phyloP scores from a whole-genome alignment of 2,797 vertebrate genomes.

The Enteromius paludinosus region DNA sequence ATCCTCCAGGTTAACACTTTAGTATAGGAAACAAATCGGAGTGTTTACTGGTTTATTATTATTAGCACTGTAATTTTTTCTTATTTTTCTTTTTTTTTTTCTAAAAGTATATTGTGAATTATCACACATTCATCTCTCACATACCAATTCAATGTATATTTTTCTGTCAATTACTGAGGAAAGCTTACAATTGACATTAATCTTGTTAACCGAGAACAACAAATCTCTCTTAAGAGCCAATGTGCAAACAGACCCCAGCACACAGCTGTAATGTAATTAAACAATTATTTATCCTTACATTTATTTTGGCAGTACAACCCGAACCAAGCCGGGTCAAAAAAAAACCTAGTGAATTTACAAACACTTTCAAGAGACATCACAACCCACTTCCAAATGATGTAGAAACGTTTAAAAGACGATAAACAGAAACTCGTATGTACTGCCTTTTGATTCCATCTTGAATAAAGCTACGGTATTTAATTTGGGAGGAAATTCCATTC shows the following conservation, averaged over 20 bases:
- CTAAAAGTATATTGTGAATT: too few relatives aligned
- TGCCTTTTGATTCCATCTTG: constrained; percentile 7
- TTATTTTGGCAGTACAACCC: not conserved
- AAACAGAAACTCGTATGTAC: not conserved
- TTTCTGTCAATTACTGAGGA: not conserved
- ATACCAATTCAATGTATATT: not conserved
- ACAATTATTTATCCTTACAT: not conserved
- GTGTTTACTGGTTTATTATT: too few relatives aligned
- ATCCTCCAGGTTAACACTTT: not conserved
- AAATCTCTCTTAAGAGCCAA: not conserved
- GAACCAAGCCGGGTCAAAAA: not conserved
- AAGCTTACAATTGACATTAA: not conserved
- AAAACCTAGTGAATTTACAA: not conserved
- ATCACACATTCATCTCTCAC: not conserved
- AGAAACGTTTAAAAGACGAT: not conserved
- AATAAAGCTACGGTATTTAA: not conserved
- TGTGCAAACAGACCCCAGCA: not conserved
- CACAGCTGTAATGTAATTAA: not conserved
- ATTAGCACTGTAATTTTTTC: too few relatives aligned
- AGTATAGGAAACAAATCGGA: too few relatives aligned
- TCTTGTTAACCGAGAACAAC: not conserved
- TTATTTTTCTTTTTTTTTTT: too few relatives aligned
- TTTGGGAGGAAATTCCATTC: not conserved
- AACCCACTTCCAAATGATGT: not conserved
- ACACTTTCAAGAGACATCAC: constrained; percentile 4